A percentile compares a stretch with the other conserved stretches of the same genome.
phyloP scores from a whole-genome alignment of 2,797 vertebrate genomes.

The Peromyscus eremicus region DNA sequence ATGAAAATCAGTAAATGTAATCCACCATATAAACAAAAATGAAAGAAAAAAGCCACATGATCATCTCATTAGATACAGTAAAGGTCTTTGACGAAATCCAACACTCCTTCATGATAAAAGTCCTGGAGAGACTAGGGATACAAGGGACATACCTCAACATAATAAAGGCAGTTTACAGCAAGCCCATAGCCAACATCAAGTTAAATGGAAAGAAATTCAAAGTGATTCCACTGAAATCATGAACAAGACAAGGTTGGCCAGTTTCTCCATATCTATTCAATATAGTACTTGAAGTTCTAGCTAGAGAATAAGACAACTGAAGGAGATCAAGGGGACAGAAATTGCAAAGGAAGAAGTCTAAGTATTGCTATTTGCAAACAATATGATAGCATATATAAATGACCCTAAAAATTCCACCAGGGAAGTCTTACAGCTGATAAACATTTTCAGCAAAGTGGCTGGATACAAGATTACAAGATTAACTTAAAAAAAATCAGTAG shows the following conservation, averaged over 20 bases:
- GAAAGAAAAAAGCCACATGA: neutral
- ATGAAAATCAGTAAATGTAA: neutral
- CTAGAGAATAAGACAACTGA: neutral
- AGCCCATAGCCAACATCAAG: neutral
- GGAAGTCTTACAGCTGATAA: neutral
- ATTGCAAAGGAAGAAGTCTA: neutral
- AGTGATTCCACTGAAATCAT: neutral
- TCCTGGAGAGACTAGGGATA: neutral
- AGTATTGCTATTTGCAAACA: neutral
- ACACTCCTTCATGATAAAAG: neutral
- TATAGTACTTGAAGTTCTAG: neutral
- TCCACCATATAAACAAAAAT: neutral
- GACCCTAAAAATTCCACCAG: neutral
- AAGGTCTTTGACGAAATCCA: neutral
- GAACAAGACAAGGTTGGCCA: neutral
- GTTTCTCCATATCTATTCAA: neutral
- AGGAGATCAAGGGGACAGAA: neutral
- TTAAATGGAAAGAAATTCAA: neutral
- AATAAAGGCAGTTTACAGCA: neutral
- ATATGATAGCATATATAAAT: neutral
- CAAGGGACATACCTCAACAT: neutral
- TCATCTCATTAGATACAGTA: neutral
- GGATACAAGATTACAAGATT: conserved; percentile 2
- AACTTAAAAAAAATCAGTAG: neutral
- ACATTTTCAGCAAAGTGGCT: neutral